Conservation (phyloP, 37 sponge, comb jelly and placozoan genomes). For the Petrosia ficiformis region DNA sequence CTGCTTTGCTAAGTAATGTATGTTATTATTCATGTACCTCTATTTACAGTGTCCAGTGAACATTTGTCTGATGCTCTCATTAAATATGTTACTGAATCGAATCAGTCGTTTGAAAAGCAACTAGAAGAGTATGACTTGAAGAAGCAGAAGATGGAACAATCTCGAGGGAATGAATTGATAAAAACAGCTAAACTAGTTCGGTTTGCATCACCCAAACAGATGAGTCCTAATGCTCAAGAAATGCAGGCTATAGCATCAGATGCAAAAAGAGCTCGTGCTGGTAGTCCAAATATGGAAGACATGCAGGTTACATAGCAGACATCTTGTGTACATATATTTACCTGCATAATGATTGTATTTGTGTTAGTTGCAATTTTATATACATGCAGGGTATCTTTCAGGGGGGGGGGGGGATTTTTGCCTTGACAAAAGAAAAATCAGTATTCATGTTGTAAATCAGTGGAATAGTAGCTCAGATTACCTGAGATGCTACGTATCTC, state of each 20-base stretch:
- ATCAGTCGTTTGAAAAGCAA: constrained; percentile 21
- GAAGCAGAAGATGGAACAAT: not conserved
- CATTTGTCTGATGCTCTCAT: constrained; percentile 6
- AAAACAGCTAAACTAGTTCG: not conserved
- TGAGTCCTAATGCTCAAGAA: not conserved
- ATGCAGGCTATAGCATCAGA: not conserved
- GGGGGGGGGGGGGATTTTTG: no score
- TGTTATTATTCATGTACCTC: no score
- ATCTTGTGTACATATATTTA: not conserved
- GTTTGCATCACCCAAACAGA: not conserved
- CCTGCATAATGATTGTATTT: not conserved
- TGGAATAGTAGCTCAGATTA: no score
- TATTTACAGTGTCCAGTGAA: no score
- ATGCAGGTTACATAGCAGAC: not conserved
- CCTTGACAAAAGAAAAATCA: no score
- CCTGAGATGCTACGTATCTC: no score
- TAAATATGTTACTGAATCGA: constrained; percentile 6
- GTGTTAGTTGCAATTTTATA: no score
- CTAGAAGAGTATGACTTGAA: constrained; percentile 20
- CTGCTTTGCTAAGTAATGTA: not conserved
- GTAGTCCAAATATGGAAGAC: not conserved
- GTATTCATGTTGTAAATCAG: no score
- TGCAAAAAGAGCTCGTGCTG: not conserved
- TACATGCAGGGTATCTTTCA: no score
- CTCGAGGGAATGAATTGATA: not conserved